Percentiles rank a stretch among this genome's conserved stretches.
Conservation (phyloP, 2,888 invertebrate species). For the Amiota communis region DNA sequence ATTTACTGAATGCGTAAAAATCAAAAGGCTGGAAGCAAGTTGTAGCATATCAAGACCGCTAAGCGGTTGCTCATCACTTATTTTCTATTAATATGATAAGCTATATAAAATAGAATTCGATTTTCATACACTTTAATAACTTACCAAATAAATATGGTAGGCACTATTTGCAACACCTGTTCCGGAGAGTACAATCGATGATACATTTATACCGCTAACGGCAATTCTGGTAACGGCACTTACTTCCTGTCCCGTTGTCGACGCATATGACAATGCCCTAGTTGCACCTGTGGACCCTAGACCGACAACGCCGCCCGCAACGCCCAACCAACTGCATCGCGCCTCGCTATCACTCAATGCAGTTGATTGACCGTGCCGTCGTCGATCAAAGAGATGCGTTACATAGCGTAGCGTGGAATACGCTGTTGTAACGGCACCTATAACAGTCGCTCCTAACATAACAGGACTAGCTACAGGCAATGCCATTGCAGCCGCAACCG, state of each 20-base stretch:
- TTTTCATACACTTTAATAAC: not conserved
- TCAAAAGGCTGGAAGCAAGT: constrained; percentile 59
- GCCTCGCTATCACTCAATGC: constrained; percentile 55
- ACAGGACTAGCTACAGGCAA: constrained; percentile 53
- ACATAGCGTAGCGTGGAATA: constrained; percentile 58
- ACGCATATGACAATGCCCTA: constrained; percentile 40
- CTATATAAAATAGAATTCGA: not conserved
- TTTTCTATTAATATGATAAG: constrained; percentile 44
- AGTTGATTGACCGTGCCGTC: constrained; percentile 58
- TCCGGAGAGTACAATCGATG: constrained; percentile 59
- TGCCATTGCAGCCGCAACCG: constrained; percentile 50
- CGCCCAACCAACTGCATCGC: constrained; percentile 61
- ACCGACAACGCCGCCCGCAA: constrained; percentile 58
- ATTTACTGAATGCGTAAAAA: constrained; percentile 66
- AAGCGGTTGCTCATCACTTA: constrained; percentile 54
- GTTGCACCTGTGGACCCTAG: constrained; percentile 58
- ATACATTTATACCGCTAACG: constrained; percentile 58
- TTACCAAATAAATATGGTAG: constrained; percentile 58
- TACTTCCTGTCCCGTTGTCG: constrained; percentile 45
- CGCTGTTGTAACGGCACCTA: constrained; percentile 50
- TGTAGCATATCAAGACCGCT: constrained; percentile 54
- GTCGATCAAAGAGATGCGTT: constrained; percentile 51
- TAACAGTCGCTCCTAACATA: constrained; percentile 50
- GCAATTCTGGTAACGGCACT: constrained; percentile 51
- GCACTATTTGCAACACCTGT: constrained; percentile 58